These are phyloP conservation scores for Cheilosia impressa DNA, from an alignment of 2,888 invertebrate genomes.

Conservation along the genomic window DNA sequence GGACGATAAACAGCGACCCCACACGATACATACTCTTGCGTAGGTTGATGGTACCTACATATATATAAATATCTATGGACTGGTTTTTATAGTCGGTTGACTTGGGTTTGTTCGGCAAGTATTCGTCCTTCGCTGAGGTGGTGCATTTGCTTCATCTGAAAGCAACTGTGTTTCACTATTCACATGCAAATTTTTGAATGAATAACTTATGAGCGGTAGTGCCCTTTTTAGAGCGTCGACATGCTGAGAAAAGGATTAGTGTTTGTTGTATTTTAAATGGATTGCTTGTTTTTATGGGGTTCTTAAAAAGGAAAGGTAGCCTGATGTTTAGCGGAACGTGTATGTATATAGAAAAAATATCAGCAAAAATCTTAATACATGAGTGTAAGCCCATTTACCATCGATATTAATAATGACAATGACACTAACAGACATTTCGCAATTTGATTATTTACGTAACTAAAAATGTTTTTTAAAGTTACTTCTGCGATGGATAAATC, in stretches of 20 bases:
- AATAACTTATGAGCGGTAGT: slow-evolving; percentile 8
- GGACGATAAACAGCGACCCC: slow-evolving; percentile 8
- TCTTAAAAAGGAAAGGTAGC: no score
- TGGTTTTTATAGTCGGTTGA: not conserved
- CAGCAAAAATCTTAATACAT: no score
- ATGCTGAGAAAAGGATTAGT: not conserved
- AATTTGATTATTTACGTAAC: no score
- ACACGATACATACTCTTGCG: not conserved
- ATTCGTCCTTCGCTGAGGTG: not conserved
- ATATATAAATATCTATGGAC: not conserved
- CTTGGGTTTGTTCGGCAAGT: not conserved
- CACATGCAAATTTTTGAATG: slow-evolving; percentile 16
- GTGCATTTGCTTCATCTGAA: slow-evolving; percentile 1
- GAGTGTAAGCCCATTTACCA: no score
- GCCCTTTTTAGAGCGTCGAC: not conserved
- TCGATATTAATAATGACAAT: no score
- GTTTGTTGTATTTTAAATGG: no score
- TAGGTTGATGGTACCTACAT: not conserved
- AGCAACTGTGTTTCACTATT: not conserved
- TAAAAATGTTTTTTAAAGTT: no score
- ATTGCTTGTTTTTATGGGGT: no score
- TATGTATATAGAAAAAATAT: no score
- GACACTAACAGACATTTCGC: no score
- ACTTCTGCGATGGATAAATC: no score
- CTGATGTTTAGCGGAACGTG: no score